Percentiles rank a stretch among this genome's conserved stretches.
These are phyloP conservation scores for Cabera pusaria DNA, from an alignment of 2,888 invertebrate genomes.

Conservation along the genomic window DNA sequence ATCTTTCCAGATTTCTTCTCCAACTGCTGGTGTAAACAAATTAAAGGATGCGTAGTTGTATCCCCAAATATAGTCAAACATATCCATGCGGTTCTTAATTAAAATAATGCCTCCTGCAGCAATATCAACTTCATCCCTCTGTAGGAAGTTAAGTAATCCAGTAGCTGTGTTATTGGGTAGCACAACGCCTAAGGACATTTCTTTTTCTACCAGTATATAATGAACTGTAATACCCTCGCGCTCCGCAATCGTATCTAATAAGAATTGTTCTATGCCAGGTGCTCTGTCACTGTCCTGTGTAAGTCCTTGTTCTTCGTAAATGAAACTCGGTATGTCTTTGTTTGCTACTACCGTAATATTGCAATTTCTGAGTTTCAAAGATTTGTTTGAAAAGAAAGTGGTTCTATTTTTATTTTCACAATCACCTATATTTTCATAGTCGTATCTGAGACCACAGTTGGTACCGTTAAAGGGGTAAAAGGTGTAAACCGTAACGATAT, in stretches of 20 bases:
- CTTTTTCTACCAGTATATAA: conserved; percentile 32
- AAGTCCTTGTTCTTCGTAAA: conserved; percentile 35
- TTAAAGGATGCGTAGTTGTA: conserved; percentile 44
- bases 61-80: conserved; percentile 58
- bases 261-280: conserved; percentile 52
- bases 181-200: conserved; percentile 42
- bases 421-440: conserved; percentile 35
- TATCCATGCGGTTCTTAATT: conserved; percentile 47
- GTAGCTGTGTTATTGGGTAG: conserved; percentile 50
- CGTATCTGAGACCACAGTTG: conserved; percentile 44
- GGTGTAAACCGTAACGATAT: conserved; percentile 36
- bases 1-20: conserved; percentile 47
- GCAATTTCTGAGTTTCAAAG: conserved; percentile 42
- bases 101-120: conserved; percentile 50
- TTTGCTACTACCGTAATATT: conserved; percentile 43
- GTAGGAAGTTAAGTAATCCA: conserved; percentile 46
- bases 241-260: conserved; percentile 47
- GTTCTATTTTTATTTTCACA: conserved; percentile 36
- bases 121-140: conserved; percentile 45
- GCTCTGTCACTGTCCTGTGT: conserved; percentile 36
- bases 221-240: conserved; percentile 41
- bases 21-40: conserved; percentile 44
- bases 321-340: conserved; percentile 45
- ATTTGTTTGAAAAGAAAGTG: conserved; percentile 31
- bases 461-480: conserved; percentile 47